Base-by-base conservation (phyloP, 2,113 vertebrate genomes). In the Alethe diademata region DNA sequence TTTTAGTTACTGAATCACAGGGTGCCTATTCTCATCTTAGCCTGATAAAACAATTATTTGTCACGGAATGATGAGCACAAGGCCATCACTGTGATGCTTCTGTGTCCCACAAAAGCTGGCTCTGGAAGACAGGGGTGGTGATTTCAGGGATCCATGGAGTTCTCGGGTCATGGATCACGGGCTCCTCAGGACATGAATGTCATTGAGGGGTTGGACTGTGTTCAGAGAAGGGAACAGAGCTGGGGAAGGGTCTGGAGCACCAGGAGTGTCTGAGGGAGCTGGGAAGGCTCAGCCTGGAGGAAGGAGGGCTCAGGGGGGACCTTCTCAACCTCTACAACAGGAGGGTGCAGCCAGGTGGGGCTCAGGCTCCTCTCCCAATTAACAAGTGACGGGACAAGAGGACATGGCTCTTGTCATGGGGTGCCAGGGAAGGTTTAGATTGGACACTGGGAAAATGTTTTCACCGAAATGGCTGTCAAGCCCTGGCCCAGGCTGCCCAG, bases 41-140 rank as follows among this genome's bases (percentile, higher is more conserved):
- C 24, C 45, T 26, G 2, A 13, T 48, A n/a, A 17, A 31, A 16
- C 38, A 47, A 10, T 24, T 10, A 4, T 14, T 53, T 75, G 24
- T 40, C 45, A 18, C 2, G 0, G 58, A 12, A 28, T 1, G 3
- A 1, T 3, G 64, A 61, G 50, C 28, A 2, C 5, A 3, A 42
- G 26, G 45, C 16, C 42, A 4, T 16, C 24, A 0, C 29, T 43
- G 48, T 2, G 71, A 17, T 8, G 15, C 10, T 33, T 31, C 35
- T 33, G 71, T 25, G 53, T 20, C 50, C 51, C 51, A 6, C 3
- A 14, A 45, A 45, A 45, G 7, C 35, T 20, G 48, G 20, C 51
- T 28, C 17, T 2, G 38, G 56, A 15, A 12, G 42, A 22, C 42
- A 6, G 16, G 13, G 2, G 8, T 19, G 22, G n/a, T 5, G 9